A percentile compares a stretch with the other conserved stretches of the same genome.
Conservation (phyloP, 2,888 invertebrate species). For the Drosophila testacea region DNA sequence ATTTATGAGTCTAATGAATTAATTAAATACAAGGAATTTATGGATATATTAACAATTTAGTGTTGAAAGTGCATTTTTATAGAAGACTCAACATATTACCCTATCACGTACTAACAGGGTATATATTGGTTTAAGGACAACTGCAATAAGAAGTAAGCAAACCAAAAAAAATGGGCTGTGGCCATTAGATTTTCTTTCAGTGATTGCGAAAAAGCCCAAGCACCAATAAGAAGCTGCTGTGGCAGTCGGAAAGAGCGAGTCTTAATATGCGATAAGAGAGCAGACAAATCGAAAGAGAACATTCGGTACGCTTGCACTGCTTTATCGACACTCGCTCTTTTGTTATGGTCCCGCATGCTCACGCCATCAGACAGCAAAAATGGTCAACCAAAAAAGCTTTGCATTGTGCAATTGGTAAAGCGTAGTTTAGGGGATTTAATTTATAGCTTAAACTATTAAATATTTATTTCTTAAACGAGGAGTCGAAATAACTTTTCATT, state of each 20-base stretch:
- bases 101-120: background rate
- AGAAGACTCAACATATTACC: background rate
- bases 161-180: constrained; percentile 50
- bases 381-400: constrained; percentile 19
- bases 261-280: constrained; percentile 28
- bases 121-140: background rate
- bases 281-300: constrained; percentile 33
- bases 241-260: constrained; percentile 33
- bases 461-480: too few relatives aligned
- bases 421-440: constrained; percentile 40
- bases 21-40: constrained; percentile 6
- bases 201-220: constrained; percentile 25
- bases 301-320: constrained; percentile 39
- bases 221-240: constrained; percentile 56
- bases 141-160: background rate
- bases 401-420: constrained; percentile 15
- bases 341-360: background rate
- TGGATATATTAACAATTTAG: background rate
- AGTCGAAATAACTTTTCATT: too few relatives aligned
- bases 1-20: constrained; percentile 39
- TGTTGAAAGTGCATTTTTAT: too few relatives aligned
- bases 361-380: background rate
- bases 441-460: background rate
- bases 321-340: constrained; percentile 41
- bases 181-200: constrained; percentile 39